Evolutionary conservation across 35 echinoderm and acorn worm genomes (phyloP), one percentile per base, ranked within the genome.

Genomic region (Amphiura filiformis): DNA sequence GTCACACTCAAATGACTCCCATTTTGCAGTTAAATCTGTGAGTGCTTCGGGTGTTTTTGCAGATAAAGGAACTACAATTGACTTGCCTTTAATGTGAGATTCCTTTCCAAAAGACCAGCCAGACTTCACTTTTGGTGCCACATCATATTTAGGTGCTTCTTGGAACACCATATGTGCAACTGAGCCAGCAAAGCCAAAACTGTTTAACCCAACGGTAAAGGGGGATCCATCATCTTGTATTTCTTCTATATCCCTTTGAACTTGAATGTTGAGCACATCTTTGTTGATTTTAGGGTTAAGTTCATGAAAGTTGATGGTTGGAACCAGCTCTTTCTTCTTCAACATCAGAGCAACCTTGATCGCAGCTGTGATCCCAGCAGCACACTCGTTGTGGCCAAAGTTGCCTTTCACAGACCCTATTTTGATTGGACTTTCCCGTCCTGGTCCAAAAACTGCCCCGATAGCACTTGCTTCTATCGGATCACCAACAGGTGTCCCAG

Each of bases 401-500:
- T 98, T 98, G 34, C 96, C 86, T 80, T 98, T 98, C 20, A 98
- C 88, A 0, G 96, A 98, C 26, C 96, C 96, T 41, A 98, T 87
- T 64, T 94, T 94, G 13, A 98, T 56, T 39, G 92, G 96, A 2
- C 39, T 81, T 15, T 84, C 76, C 2, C 87, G 40, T 31, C 70
- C 31, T 34, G 70, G 1, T 56, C 64, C 81, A 57, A 98, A 98
- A 39, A 85, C 86, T 15, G 35, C 81, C 11, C 92, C 91, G 34
- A 98, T 98, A 4, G 96, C 96, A 47, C 90, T 87, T 9, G 96
- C 96, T 82, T 98, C 96, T 20, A 98, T 86, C 14, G 96, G 96
- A 82, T 98, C 96, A n/a, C 96, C 96, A 76, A 98, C 96, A 39
- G 89, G 93, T 35, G 96, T 98, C 20, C 96, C 96, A 5, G 96